Conservation (phyloP, 2,888 invertebrate genomes). For the Polyommatus iphigenia region DNA sequence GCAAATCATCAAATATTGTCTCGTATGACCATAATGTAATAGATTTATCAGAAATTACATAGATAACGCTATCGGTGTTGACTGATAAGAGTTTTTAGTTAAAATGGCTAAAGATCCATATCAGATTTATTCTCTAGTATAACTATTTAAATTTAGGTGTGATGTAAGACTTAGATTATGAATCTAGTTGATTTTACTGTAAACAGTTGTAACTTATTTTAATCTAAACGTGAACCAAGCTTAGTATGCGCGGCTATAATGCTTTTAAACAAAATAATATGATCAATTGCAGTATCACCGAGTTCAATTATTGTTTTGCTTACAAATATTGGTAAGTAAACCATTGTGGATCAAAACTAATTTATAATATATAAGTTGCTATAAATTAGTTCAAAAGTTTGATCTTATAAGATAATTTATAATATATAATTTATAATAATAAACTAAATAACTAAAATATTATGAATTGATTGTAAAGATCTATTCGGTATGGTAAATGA, state of each 20-base stretch:
- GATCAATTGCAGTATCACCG: not conserved
- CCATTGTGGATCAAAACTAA: too few species aligned
- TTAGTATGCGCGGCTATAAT: not conserved
- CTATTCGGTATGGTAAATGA: not conserved
- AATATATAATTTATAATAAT: too few species aligned
- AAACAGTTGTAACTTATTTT: too few species aligned
- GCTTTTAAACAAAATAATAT: not conserved
- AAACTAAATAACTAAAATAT: too few species aligned
- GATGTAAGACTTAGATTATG: not conserved
- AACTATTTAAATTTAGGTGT: not conserved
- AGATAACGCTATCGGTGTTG: not conserved
- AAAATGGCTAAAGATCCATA: conserved; percentile 13
- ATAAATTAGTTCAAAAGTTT: too few species aligned
- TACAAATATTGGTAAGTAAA: not conserved
- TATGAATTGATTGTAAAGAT: too few species aligned
- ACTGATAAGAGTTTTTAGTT: conserved; percentile 1
- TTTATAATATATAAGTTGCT: too few species aligned
- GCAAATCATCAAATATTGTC: not conserved
- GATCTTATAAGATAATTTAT: too few species aligned
- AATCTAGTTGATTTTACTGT: too few species aligned
- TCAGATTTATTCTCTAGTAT: not conserved
- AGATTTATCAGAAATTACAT: conserved; percentile 10
- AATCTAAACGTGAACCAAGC: too few species aligned
- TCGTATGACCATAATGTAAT: conserved; percentile 6
- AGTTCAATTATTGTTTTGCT: not conserved